Evolutionary conservation across 2,797 vertebrate species (phyloP).

Genomic region (Dromococcyx pavoninus): DNA sequence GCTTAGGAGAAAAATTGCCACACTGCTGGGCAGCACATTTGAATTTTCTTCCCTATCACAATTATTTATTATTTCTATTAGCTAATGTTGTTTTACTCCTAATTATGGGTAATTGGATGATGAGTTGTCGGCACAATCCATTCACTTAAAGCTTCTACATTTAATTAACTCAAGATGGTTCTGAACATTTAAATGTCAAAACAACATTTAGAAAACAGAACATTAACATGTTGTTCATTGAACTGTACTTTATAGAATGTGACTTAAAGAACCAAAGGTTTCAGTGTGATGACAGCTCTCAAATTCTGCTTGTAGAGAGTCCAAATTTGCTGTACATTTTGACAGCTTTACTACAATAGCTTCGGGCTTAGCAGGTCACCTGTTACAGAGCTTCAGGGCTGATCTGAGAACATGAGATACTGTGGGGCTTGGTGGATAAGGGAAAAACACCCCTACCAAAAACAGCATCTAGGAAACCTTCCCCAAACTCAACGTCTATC

Average conservation of each 20-base stretch:
- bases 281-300: slow-evolving; percentile 46
- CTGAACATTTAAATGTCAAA: slow-evolving; percentile 69
- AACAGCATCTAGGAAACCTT: background rate
- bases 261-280: slow-evolving; percentile 67
- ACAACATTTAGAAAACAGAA: slow-evolving; percentile 68
- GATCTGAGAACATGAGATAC: background rate
- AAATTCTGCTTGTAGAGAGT: slow-evolving; percentile 2
- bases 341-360: slow-evolving; percentile 1
- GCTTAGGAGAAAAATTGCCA: slow-evolving; percentile 34
- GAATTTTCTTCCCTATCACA: slow-evolving; percentile 48
- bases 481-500: background rate
- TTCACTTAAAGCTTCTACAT: slow-evolving; percentile 61
- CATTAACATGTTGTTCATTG: slow-evolving; percentile 64
- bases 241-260: slow-evolving; percentile 57
- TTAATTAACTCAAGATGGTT: slow-evolving; percentile 73
- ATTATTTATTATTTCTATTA: slow-evolving; percentile 68
- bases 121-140: slow-evolving; percentile 57
- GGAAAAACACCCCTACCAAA: background rate
- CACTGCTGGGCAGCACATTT: slow-evolving; percentile 21
- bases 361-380: background rate
- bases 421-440: background rate
- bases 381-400: background rate
- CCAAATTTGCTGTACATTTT: slow-evolving; percentile 30
- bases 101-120: slow-evolving; percentile 68
- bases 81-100: slow-evolving; percentile 59